A percentile compares a stretch with the other conserved stretches of the same genome.
Evolutionary conservation across 2,888 invertebrate genomes (phyloP).

Genomic region (Nomada ferruginata): DNA sequence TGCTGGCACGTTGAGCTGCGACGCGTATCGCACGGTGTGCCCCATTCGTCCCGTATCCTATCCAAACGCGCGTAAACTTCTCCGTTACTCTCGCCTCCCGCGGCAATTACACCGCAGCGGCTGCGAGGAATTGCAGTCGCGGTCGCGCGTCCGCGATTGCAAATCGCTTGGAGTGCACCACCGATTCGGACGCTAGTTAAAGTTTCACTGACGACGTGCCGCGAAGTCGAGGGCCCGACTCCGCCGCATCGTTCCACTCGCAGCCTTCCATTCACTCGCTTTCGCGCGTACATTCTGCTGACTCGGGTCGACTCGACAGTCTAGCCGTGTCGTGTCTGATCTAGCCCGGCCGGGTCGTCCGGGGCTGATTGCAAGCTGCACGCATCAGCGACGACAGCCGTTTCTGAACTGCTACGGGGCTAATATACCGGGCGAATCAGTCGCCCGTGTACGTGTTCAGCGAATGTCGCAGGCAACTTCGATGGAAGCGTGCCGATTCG

Average conservation of each 20-base stretch:
- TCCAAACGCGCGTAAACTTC: too few species aligned
- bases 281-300: slow-evolving; percentile 19
- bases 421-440: too few species aligned
- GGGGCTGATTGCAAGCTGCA: not conserved
- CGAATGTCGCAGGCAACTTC: not conserved
- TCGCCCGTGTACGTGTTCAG: too few species aligned
- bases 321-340: not conserved
- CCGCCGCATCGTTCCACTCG: slow-evolving; percentile 31
- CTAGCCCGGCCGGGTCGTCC: not conserved
- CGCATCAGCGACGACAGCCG: too few species aligned
- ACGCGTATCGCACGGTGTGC: not conserved
- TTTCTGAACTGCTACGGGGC: too few species aligned
- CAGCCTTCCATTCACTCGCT: slow-evolving; percentile 33
- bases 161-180: slow-evolving; percentile 19
- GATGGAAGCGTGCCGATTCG: not conserved
- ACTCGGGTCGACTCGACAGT: too few species aligned
- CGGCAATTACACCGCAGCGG: not conserved
- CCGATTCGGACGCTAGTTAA: slow-evolving; percentile 44
- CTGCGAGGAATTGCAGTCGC: not conserved
- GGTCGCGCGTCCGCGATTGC: not conserved
- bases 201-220: slow-evolving; percentile 47
- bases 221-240: slow-evolving; percentile 10
- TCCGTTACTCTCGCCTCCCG: too few species aligned
- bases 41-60: too few species aligned
- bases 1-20: not conserved